Conservation (phyloP, 2,888 invertebrate species). For the Cyrtodaria siliqua region DNA sequence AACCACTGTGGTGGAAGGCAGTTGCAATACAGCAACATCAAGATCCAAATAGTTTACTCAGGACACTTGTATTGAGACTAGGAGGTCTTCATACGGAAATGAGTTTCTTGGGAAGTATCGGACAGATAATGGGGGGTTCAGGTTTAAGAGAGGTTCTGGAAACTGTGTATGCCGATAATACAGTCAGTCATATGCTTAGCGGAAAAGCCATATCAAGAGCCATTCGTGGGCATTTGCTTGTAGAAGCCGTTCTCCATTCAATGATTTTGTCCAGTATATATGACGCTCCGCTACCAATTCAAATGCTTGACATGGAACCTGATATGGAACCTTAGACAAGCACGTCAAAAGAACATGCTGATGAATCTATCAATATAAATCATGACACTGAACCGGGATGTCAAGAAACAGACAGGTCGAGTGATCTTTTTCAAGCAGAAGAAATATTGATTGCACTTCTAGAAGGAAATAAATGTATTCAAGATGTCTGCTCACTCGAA, state of each 20-base stretch:
- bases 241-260: constrained; percentile 41
- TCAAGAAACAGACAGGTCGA: not conserved
- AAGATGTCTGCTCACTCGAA: not conserved
- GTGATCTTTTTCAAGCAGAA: not conserved
- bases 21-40: constrained; percentile 26
- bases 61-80: constrained; percentile 43
- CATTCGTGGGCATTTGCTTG: constrained; percentile 60
- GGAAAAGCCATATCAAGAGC: constrained; percentile 63
- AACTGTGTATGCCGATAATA: constrained; percentile 64
- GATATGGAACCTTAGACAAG: not conserved
- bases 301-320: not conserved
- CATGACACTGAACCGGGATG: not conserved
- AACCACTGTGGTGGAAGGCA: constrained; percentile 65
- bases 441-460: too few relatives aligned
- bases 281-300: constrained; percentile 4
- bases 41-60: constrained; percentile 28
- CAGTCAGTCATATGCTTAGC: constrained; percentile 64
- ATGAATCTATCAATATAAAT: not conserved
- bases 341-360: not conserved
- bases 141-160: constrained; percentile 64
- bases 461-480: not conserved
- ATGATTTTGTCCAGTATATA: constrained; percentile 10
- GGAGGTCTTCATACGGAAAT: constrained; percentile 54
- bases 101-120: constrained; percentile 69
- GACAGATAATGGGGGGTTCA: constrained; percentile 61